Evolutionary conservation across 2,113 vertebrate species (phyloP).

Genomic region (Chrysemys picta): DNA sequence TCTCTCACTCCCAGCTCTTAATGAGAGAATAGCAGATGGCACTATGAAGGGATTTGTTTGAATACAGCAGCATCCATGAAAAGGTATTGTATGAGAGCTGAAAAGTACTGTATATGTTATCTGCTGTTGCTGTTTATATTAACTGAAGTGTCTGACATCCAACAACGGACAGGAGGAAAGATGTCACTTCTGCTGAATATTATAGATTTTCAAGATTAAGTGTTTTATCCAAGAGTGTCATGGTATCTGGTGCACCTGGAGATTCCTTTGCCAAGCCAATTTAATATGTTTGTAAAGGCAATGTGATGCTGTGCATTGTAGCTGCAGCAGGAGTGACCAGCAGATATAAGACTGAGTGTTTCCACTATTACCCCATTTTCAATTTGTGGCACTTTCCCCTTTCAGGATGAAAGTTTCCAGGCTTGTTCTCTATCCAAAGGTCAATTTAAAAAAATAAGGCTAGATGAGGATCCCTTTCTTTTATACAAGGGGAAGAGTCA

Average conservation of each 20-base stretch:
- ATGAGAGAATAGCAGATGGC: slow-evolving; percentile 1
- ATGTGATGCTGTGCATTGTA: not conserved
- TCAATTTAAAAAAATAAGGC: not conserved
- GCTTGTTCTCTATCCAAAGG: not conserved
- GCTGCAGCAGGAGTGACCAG: not conserved
- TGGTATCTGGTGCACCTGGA: not conserved
- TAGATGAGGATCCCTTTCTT: not conserved
- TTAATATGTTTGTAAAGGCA: not conserved
- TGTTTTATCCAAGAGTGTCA: not conserved
- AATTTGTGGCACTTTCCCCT: not conserved
- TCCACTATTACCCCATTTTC: not conserved
- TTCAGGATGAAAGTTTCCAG: not conserved
- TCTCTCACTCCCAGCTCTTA: not conserved
- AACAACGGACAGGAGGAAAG: not conserved
- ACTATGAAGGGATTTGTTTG: not conserved
- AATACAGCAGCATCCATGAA: not conserved
- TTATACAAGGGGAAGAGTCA: not conserved
- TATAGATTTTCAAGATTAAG: not conserved
- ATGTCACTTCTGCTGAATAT: not conserved
- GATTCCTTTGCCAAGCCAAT: not conserved
- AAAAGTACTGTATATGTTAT: not conserved
- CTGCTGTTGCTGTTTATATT: not conserved
- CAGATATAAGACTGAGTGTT: not conserved
- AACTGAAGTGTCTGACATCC: not conserved
- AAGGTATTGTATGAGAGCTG: not conserved